Percentiles rank a stretch among this genome's conserved stretches.
phyloP scores from a whole-genome alignment of 1,140 invertebrate species.

The Apolygus lucorum region DNA sequence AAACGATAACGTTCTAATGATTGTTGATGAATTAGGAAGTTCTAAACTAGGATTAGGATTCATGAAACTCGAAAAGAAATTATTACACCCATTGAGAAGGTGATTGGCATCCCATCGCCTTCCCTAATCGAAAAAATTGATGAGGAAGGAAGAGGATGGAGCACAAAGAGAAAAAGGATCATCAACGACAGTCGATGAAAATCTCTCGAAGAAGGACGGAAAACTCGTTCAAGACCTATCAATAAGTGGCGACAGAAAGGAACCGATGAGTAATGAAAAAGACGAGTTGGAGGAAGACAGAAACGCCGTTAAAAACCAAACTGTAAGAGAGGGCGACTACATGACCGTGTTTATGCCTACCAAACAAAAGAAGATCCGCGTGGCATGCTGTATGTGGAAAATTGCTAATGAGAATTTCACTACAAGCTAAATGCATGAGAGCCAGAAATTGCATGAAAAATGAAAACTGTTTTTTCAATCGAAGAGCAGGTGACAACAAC shows the following conservation, averaged over 20 bases:
- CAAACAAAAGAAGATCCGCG: neutral
- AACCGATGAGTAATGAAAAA: neutral
- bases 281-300: neutral
- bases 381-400: too few relatives aligned
- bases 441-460: neutral
- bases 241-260: neutral
- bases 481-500: neutral
- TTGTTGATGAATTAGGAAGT: neutral
- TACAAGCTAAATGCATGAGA: too few relatives aligned
- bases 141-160: neutral
- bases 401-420: too few relatives aligned
- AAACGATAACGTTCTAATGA: neutral
- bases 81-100: neutral
- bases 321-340: neutral
- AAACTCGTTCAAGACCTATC: neutral
- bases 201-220: neutral
- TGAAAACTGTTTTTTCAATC: slow-evolving; percentile 1
- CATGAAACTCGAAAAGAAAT: neutral
- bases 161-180: neutral
- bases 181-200: neutral
- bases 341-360: neutral
- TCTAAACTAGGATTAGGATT: too few relatives aligned
- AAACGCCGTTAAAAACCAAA: too few relatives aligned
- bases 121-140: neutral
- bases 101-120: neutral